Evolutionary conservation across 2,797 vertebrate genomes (phyloP).

Genomic region (Lithobates sylvaticus): DNA sequence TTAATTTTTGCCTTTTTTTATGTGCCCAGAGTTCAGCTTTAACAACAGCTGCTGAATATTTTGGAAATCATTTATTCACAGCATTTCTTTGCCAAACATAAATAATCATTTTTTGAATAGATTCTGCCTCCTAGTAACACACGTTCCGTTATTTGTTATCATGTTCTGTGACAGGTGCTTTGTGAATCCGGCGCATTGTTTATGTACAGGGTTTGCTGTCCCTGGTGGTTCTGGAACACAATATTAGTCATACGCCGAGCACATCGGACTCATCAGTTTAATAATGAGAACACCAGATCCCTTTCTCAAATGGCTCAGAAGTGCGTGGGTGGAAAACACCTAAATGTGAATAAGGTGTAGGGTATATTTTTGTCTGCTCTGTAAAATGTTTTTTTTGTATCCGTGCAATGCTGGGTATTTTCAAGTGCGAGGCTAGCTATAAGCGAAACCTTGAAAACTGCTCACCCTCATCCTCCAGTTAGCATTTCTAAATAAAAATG

Average conservation of each 20-base stretch:
- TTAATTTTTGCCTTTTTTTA: no score
- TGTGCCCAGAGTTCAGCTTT: no score
- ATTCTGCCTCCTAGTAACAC: neutral
- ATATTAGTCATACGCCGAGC: neutral
- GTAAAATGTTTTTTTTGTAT: neutral
- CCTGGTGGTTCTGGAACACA: neutral
- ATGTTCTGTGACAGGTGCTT: neutral
- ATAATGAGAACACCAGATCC: neutral
- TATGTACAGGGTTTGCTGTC: neutral
- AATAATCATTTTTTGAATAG: neutral
- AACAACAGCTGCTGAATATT: neutral
- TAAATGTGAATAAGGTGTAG: neutral
- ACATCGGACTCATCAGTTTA: neutral
- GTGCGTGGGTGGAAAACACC: slow-evolving; percentile 2
- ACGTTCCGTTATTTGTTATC: neutral
- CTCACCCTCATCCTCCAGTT: no score
- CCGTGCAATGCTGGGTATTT: neutral
- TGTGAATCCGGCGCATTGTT: neutral
- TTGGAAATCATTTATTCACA: neutral
- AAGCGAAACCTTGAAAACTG: no score
- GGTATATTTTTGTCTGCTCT: neutral
- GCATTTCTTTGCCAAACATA: neutral
- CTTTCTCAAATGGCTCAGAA: neutral
- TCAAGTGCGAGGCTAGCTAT: neutral
- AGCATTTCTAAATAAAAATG: no score